These are phyloP conservation scores for Papilio protenor DNA, from an alignment of 2,888 invertebrate genomes.

Conservation along the genomic window DNA sequence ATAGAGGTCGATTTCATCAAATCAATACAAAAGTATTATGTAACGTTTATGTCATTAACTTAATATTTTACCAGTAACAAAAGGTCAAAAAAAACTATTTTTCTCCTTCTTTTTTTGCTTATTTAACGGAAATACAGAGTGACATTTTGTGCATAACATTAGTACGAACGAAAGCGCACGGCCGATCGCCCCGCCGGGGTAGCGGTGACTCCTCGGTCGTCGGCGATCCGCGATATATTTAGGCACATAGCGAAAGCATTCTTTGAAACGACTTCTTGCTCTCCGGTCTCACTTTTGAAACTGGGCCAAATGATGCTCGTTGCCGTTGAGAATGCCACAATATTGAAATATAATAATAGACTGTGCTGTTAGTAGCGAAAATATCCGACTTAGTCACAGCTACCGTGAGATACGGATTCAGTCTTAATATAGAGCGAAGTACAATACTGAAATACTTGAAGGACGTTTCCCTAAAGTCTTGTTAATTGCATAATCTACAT, in stretches of 20 bases:
- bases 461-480: constrained; percentile 57
- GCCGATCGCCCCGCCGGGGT: constrained; percentile 49
- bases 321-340: constrained; percentile 81
- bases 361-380: constrained; percentile 74
- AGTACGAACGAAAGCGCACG: constrained; percentile 18
- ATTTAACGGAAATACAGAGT: neutral
- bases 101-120: neutral
- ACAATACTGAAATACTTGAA: constrained; percentile 77
- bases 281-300: constrained; percentile 82
- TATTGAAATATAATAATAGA: constrained; percentile 83
- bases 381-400: constrained; percentile 79
- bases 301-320: constrained; percentile 82
- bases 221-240: constrained; percentile 67
- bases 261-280: constrained; percentile 80
- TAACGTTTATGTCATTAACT: neutral
- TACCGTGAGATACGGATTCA: constrained; percentile 66
- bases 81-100: neutral
- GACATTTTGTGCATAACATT: constrained; percentile 1
- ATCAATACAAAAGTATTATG: neutral
- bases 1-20: neutral
- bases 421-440: constrained; percentile 70
- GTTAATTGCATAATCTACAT: constrained; percentile 40
- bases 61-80: neutral
- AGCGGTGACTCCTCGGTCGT: constrained; percentile 46
- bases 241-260: constrained; percentile 79